Conservation (phyloP, 1,140 invertebrate genomes). For the Lasioglossum albipes region DNA sequence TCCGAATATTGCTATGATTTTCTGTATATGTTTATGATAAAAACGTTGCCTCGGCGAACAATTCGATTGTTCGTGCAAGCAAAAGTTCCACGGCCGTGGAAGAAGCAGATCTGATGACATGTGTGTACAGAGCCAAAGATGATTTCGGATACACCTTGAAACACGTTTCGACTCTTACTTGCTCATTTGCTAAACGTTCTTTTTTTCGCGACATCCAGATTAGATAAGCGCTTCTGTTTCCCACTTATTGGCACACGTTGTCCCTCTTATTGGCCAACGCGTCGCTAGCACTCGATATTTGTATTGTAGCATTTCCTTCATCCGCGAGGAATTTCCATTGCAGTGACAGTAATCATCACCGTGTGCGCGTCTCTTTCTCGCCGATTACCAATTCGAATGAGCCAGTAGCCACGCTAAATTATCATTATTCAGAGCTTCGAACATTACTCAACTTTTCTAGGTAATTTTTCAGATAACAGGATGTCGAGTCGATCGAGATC, state of each 20-base stretch:
- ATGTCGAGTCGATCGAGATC: neutral
- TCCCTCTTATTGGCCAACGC: neutral
- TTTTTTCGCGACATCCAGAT: slow-evolving; percentile 15
- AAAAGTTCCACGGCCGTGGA: too few relatives aligned
- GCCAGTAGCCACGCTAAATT: too few relatives aligned
- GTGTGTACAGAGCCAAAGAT: too few relatives aligned
- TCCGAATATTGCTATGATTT: too few relatives aligned
- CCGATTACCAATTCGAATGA: neutral
- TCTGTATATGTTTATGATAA: too few relatives aligned
- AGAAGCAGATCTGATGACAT: too few relatives aligned
- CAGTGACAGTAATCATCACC: neutral
- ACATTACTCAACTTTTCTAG: neutral
- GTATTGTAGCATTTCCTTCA: slow-evolving; percentile 4
- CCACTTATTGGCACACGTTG: neutral
- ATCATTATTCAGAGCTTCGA: too few relatives aligned
- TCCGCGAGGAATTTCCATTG: neutral
- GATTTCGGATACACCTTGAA: neutral
- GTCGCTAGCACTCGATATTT: neutral
- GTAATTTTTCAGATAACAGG: neutral
- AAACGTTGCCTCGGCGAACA: too few relatives aligned
- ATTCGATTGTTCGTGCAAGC: too few relatives aligned
- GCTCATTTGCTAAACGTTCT: neutral
- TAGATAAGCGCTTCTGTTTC: slow-evolving; percentile 25
- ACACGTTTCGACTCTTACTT: neutral
- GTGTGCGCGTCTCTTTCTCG: neutral